These are phyloP conservation scores for Thamnaconus septentrionalis DNA, from an alignment of 2,113 vertebrate genomes.

Conservation along the genomic window DNA sequence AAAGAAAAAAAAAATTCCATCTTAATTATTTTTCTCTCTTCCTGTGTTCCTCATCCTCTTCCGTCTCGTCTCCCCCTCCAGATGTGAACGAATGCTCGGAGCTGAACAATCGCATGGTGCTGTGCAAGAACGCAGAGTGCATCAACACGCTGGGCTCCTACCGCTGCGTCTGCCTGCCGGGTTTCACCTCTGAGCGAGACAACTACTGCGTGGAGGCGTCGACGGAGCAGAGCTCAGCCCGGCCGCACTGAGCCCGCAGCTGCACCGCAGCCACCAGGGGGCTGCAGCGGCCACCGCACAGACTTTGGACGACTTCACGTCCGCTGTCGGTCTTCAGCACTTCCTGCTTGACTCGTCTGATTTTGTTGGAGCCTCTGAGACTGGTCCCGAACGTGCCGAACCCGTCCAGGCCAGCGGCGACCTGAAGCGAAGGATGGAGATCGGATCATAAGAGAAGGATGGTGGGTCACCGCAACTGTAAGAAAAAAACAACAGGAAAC, in stretches of 20 bases:
- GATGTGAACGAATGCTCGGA: constrained; percentile 97
- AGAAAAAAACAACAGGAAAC: no score
- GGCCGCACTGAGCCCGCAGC: constrained; percentile 10
- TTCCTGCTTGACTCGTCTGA: no score
- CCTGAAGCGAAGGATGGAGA: no score
- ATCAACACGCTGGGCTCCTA: constrained; percentile 95
- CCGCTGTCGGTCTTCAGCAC: background rate
- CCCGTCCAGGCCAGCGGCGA: no score
- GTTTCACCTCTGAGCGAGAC: constrained; percentile 60
- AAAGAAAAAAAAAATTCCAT: no score
- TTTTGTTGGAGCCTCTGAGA: no score
- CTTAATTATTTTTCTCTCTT: background rate
- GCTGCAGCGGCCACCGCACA: background rate
- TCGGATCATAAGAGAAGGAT: no score
- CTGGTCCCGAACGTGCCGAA: no score
- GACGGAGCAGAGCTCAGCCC: constrained; percentile 95
- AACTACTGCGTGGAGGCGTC: constrained; percentile 29
- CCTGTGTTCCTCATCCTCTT: background rate
- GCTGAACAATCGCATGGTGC: constrained; percentile 92
- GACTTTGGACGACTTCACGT: constrained; percentile 25
- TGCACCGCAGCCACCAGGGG: background rate
- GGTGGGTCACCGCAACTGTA: no score
- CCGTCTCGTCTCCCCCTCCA: constrained; percentile 20
- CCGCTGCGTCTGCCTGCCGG: constrained; percentile 90
- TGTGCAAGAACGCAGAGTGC: constrained; percentile 96